Conservation (phyloP, 2,888 invertebrate genomes). For the Perizoma flavofasciatum region DNA sequence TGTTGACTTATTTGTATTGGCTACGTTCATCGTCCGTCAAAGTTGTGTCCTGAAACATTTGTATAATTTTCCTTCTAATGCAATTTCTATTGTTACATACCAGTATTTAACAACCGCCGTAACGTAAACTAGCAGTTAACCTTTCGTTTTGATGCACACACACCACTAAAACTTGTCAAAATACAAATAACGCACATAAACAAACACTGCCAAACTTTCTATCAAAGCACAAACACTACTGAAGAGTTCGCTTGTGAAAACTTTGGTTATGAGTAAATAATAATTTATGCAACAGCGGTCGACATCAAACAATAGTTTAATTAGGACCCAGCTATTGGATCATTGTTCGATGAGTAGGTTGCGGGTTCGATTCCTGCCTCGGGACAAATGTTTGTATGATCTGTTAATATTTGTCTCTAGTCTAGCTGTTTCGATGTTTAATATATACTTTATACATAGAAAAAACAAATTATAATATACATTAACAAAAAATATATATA, state of each 20-base stretch:
- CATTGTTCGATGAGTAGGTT: not conserved
- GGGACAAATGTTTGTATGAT: no score
- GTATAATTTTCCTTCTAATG: no score
- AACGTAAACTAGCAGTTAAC: conserved; percentile 3
- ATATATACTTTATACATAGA: no score
- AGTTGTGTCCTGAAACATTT: no score
- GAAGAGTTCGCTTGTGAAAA: conserved; percentile 3
- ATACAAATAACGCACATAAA: not conserved
- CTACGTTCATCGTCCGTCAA: no score
- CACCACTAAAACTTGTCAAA: not conserved
- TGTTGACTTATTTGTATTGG: not conserved
- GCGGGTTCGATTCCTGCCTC: no score
- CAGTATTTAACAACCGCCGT: not conserved
- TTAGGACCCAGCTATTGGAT: conserved; percentile 10
- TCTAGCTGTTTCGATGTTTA: not conserved
- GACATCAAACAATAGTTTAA: conserved; percentile 12
- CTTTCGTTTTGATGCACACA: conserved; percentile 7
- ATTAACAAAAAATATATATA: no score
- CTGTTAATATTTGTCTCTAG: no score
- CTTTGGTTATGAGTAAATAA: conserved; percentile 31
- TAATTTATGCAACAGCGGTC: conserved; percentile 17
- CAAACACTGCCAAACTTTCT: not conserved
- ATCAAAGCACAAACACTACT: not conserved
- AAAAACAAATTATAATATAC: no score
- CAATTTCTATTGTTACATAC: no score